Evolutionary conservation across 2,797 vertebrate genomes (phyloP).

Genomic region (Iguana delicatissima): DNA sequence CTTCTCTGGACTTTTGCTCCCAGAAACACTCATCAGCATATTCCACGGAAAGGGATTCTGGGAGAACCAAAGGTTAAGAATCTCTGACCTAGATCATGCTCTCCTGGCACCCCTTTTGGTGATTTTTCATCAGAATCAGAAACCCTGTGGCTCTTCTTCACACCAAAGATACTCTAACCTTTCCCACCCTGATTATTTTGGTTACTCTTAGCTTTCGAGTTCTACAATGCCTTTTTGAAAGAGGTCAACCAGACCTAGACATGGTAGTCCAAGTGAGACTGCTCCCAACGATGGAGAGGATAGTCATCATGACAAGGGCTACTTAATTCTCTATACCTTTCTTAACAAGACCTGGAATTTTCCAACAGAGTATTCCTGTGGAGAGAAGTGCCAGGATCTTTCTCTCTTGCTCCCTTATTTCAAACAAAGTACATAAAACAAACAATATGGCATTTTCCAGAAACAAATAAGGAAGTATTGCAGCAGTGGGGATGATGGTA

Average conservation of each 20-base stretch:
- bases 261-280: neutral
- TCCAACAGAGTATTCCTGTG: neutral
- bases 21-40: too few species aligned
- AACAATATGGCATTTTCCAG: neutral
- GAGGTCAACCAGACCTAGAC: neutral
- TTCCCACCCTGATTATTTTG: neutral
- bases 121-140: neutral
- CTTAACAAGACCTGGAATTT: neutral
- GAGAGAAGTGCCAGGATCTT: neutral
- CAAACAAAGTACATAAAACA: neutral
- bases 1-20: too few species aligned
- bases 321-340: neutral
- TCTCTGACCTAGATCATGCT: neutral
- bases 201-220: too few species aligned
- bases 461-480: too few species aligned
- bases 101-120: neutral
- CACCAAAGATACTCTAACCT: neutral
- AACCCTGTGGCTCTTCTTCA: neutral
- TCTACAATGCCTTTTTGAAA: neutral
- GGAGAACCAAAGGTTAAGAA: too few species aligned
- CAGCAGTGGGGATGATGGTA: too few species aligned
- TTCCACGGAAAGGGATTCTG: too few species aligned
- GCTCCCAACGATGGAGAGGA: too few species aligned
- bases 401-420: neutral
- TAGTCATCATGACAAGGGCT: too few species aligned